Evolutionary conservation across 2,888 invertebrate genomes (phyloP).

Genomic region (Eledona agricola): DNA sequence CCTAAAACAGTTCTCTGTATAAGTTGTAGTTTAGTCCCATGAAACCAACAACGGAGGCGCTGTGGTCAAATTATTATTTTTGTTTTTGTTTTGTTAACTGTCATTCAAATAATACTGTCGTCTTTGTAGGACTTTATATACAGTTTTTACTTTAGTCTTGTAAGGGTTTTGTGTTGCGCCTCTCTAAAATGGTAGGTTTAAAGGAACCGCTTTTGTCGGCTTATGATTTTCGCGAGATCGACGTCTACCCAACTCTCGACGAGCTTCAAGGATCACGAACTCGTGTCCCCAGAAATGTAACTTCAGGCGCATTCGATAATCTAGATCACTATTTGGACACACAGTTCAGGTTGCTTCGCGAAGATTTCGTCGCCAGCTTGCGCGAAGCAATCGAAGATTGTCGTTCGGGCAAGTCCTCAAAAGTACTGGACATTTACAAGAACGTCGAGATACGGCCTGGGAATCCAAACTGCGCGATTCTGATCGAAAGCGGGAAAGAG

Average conservation of each 20-base stretch:
- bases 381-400: slow-evolving; percentile 68
- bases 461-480: slow-evolving; percentile 46
- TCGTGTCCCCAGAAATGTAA: slow-evolving; percentile 61
- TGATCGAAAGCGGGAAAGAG: too few species aligned
- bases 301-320: slow-evolving; percentile 70
- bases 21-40: too few species aligned
- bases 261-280: slow-evolving; percentile 4
- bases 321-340: slow-evolving; percentile 79
- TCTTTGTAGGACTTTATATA: too few species aligned
- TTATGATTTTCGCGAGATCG: slow-evolving; percentile 9
- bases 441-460: slow-evolving; percentile 14
- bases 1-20: too few species aligned
- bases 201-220: too few species aligned
- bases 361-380: slow-evolving; percentile 81
- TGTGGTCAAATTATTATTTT: too few species aligned
- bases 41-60: too few species aligned
- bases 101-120: too few species aligned
- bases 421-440: slow-evolving; percentile 40
- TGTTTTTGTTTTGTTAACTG: too few species aligned
- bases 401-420: slow-evolving; percentile 3
- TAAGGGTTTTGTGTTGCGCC: too few species aligned
- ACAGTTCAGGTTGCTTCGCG: slow-evolving; percentile 80
- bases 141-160: too few species aligned
- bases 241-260: slow-evolving; percentile 9
- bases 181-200: too few species aligned